Evolutionary conservation across 2,113 vertebrate genomes (phyloP), one percentile per base, ranked within the genome.

Genomic region (Daphoenositta chrysoptera): DNA sequence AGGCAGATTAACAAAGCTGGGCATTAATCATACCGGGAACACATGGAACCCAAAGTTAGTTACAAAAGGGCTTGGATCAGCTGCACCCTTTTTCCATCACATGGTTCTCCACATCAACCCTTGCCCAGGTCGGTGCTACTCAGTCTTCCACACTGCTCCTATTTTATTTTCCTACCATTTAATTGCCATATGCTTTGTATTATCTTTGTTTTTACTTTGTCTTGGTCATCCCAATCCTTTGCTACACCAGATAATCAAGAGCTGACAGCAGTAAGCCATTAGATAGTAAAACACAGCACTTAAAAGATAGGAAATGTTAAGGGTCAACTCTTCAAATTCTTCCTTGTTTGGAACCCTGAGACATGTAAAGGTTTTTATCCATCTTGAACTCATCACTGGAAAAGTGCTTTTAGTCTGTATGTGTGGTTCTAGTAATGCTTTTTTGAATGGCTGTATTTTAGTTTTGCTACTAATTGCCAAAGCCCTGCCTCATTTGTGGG

Each of bases 261-360:
- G 61, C 5, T 91, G 87, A 95, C 87, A 87, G 66, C 78, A 94
- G 53, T 48, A 85, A 94, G 48, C 51, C 53, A 71, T 84, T 84
- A 82, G 70, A 71, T 17, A 87, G 84, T 60, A 95, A 94, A 94
- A 78, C 47, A 91, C 15, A 68, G 24, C 22, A 40, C 65, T 82
- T 68, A 44, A 85, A 94, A 93, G 81, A 68, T 15, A 84, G 84
- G 73, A 76, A 85, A 91, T 82, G 57, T 91, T 84, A 91, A 70
- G 54, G 71, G 64, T 82, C 2, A 1, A 54, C 1, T 20, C 42
- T 90, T 95, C 60, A 63, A 93, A 78, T 94, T 93, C 57, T 91
- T 89, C 70, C 47, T 89, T 81, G 7, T 71, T 83, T 75, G 72
- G 56, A 93, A 33, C n/a, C 22, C 61, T 76, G 70, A 11, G 80